Percentiles rank a stretch among this genome's conserved stretches.
These are phyloP conservation scores for Alosa alosa DNA, from an alignment of 2,113 vertebrate genomes.

Conservation along the genomic window DNA sequence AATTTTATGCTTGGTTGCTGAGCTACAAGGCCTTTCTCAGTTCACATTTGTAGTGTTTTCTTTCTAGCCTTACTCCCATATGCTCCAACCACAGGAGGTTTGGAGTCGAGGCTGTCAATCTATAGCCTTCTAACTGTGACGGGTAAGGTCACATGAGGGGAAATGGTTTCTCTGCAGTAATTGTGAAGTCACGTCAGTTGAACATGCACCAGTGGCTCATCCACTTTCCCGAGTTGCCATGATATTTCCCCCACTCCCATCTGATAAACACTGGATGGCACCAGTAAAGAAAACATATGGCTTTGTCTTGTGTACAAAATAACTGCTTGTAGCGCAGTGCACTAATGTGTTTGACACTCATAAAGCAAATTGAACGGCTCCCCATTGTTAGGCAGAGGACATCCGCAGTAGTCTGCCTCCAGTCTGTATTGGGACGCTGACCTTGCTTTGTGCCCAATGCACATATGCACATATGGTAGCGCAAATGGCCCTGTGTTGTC, in stretches of 20 bases:
- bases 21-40: neutral
- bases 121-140: neutral
- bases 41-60: neutral
- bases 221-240: neutral
- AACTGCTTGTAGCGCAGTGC: neutral
- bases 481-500: constrained; percentile 45
- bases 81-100: neutral
- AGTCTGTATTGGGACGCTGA: neutral
- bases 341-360: neutral
- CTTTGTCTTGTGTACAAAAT: neutral
- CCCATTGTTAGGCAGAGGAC: neutral
- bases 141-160: neutral
- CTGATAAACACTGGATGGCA: neutral
- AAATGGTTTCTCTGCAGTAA: neutral
- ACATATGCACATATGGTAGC: constrained; percentile 60
- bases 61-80: neutral
- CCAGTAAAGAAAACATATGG: neutral
- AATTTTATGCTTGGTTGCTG: constrained; percentile 18
- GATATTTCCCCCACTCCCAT: neutral
- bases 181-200: neutral
- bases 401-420: neutral
- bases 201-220: neutral
- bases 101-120: neutral
- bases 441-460: constrained; percentile 6
- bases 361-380: neutral